phyloP scores from a whole-genome alignment of 2,888 invertebrate genomes.

The Rhamphomyia laevipes region DNA sequence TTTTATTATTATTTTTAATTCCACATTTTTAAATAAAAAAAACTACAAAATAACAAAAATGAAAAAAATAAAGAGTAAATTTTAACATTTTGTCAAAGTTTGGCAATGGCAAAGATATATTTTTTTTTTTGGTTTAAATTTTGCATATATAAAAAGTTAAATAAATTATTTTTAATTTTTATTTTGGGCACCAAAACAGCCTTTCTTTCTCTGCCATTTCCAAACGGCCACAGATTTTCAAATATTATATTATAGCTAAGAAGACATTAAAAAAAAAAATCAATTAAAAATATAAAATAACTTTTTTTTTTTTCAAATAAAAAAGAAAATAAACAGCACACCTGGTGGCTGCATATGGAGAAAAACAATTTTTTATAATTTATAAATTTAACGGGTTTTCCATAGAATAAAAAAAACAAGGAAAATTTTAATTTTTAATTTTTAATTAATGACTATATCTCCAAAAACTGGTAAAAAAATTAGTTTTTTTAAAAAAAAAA shows the following conservation, averaged over 20 bases:
- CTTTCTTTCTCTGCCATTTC: constrained; percentile 47
- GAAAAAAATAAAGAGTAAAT: no score
- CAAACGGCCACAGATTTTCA: constrained; percentile 42
- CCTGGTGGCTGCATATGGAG: constrained; percentile 12
- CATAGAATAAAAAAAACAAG: not conserved
- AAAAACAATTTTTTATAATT: not conserved
- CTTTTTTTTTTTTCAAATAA: not conserved
- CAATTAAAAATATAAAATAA: not conserved
- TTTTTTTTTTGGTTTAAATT: not conserved
- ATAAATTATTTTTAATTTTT: no score
- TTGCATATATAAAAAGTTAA: no score
- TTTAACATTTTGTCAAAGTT: constrained; percentile 21
- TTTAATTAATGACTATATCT: not conserved
- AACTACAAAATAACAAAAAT: constrained; percentile 8
- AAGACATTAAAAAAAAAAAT: not conserved
- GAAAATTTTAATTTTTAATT: not conserved
- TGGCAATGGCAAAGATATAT: constrained; percentile 24
- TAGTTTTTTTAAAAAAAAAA: not conserved
- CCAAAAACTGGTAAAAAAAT: no score
- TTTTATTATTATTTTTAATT: not conserved
- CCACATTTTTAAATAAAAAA: constrained; percentile 1
- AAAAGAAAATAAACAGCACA: constrained; percentile 17
- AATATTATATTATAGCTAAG: not conserved
- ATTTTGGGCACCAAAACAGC: constrained; percentile 51
- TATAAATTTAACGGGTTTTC: not conserved